Conservation (phyloP, 2,888 invertebrate species). For the Synanthedon formicaeformis region DNA sequence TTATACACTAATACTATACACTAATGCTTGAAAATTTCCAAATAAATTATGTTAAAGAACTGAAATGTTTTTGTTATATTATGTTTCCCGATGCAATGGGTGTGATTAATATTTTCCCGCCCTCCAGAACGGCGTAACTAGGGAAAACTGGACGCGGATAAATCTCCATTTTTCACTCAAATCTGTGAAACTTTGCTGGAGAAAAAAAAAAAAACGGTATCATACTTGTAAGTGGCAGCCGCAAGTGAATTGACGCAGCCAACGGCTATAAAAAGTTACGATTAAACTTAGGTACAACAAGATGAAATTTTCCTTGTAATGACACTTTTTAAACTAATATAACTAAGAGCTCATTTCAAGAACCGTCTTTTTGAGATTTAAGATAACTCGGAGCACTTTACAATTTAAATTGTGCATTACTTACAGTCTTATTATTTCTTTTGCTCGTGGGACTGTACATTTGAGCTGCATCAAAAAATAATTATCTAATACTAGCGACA, state of each 20-base stretch:
- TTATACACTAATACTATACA: neutral
- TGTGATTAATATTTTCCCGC: neutral
- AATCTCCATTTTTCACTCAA: neutral
- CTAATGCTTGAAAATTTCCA: neutral
- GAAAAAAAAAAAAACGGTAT: conserved; percentile 6
- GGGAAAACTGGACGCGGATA: neutral
- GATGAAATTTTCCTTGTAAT: conserved; percentile 36
- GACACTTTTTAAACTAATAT: conserved; percentile 34
- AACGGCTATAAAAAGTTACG: conserved; percentile 36
- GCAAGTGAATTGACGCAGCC: conserved; percentile 22
- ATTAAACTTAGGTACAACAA: conserved; percentile 32
- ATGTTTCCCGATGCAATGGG: neutral
- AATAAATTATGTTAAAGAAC: neutral
- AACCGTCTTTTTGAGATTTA: conserved; percentile 25
- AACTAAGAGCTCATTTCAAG: conserved; percentile 9
- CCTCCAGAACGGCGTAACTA: neutral
- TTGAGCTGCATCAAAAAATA: too few relatives aligned
- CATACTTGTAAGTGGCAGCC: conserved; percentile 8
- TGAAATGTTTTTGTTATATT: too few relatives aligned
- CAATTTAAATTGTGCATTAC: neutral
- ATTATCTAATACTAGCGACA: too few relatives aligned
- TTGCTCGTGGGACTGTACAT: too few relatives aligned
- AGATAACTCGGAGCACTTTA: conserved; percentile 15
- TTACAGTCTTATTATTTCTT: neutral
- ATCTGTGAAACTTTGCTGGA: neutral